Conservation (phyloP, 2,888 invertebrate species). For the Standfussiana lucernea region DNA sequence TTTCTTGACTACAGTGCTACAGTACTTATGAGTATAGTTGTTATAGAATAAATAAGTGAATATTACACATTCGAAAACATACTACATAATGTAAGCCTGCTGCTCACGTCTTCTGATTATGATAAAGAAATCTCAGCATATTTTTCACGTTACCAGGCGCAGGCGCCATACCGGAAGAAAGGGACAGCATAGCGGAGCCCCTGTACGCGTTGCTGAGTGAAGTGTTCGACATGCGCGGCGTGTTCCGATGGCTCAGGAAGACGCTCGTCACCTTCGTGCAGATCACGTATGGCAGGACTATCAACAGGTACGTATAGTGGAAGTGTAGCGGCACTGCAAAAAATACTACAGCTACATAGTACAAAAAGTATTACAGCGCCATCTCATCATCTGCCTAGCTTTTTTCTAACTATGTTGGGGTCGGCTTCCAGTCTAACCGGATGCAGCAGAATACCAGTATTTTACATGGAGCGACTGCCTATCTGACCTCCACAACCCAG, state of each 20-base stretch:
- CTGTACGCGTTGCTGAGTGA: slow-evolving; percentile 96
- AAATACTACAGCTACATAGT: too few species aligned
- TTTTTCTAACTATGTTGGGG: too few species aligned
- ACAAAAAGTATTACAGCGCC: too few species aligned
- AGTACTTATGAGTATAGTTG: background rate
- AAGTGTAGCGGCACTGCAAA: background rate
- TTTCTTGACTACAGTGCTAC: background rate
- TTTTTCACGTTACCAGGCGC: slow-evolving; percentile 72
- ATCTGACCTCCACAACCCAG: too few species aligned
- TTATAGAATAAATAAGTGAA: background rate
- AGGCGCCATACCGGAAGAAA: slow-evolving; percentile 91
- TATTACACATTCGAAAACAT: background rate
- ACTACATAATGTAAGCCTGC: background rate
- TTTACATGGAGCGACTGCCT: too few species aligned
- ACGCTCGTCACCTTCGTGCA: slow-evolving; percentile 97
- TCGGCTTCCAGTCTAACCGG: too few species aligned
- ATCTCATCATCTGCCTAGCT: too few species aligned
- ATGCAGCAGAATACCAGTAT: too few species aligned
- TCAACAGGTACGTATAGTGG: slow-evolving; percentile 92
- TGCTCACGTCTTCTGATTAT: background rate
- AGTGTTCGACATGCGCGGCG: slow-evolving; percentile 97
- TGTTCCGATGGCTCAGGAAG: slow-evolving; percentile 96
- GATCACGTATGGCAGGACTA: slow-evolving; percentile 97
- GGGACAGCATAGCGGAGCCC: slow-evolving; percentile 97
- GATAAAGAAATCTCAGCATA: background rate